Conservation (phyloP, 1,140 invertebrate genomes). For the Temnothorax nylanderi region DNA sequence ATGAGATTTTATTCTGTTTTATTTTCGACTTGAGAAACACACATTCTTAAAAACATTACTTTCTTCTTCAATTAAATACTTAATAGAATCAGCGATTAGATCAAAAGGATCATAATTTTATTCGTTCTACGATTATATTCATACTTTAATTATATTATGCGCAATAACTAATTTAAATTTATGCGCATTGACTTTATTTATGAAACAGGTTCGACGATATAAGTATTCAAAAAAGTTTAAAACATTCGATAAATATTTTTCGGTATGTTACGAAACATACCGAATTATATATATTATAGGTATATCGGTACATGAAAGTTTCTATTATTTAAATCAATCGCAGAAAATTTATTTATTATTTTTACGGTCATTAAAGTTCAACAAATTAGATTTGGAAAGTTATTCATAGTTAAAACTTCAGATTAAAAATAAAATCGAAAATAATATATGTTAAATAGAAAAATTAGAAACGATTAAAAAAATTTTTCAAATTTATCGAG, state of each 20-base stretch:
- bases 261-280: background rate
- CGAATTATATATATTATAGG: no score
- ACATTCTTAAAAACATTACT: background rate
- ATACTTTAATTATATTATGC: background rate
- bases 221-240: background rate
- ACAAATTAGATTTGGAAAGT: background rate
- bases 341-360: background rate
- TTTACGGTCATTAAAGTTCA: background rate
- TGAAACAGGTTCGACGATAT: background rate
- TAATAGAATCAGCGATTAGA: background rate
- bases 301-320: background rate
- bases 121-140: background rate
- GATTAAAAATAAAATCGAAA: background rate
- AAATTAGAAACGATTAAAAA: background rate
- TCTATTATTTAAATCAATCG: background rate
- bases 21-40: no score
- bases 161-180: background rate
- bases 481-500: background rate
- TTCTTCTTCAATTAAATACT: background rate
- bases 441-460: background rate
- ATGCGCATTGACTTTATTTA: background rate
- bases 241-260: background rate
- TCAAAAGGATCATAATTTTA: background rate
- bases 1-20: no score
- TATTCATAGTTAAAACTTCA: background rate